phyloP scores from a whole-genome alignment of 2,888 invertebrate genomes.

The Heteromurus nitidus region DNA sequence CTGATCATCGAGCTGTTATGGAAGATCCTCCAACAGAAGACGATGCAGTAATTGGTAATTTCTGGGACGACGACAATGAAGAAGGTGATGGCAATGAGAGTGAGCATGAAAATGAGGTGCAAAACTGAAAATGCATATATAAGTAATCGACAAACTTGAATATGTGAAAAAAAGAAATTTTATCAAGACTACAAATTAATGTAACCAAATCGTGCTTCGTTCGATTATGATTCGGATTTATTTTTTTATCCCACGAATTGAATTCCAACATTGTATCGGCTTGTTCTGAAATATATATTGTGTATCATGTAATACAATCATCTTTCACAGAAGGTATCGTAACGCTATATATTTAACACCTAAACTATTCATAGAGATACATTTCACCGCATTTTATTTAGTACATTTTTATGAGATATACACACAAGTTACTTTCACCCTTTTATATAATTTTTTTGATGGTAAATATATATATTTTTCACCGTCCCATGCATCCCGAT shows the following conservation, averaged over 20 bases:
- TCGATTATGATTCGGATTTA: conserved; percentile 19
- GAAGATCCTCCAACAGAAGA: neutral
- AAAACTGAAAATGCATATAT: neutral
- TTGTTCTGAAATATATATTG: neutral
- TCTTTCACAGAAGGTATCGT: neutral
- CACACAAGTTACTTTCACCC: no score
- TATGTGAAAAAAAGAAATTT: no score
- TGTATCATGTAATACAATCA: neutral
- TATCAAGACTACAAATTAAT: no score
- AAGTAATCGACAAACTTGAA: neutral
- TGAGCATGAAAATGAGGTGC: neutral
- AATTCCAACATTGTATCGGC: conserved; percentile 20
- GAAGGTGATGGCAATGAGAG: neutral
- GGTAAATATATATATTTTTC: no score
- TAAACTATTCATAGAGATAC: no score
- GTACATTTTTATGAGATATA: neutral
- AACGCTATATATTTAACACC: no score
- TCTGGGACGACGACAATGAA: neutral
- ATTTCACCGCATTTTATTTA: neutral
- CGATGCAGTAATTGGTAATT: neutral
- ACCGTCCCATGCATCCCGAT: no score
- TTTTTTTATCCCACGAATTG: conserved; percentile 1
- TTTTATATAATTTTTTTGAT: no score
- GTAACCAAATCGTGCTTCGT: neutral
- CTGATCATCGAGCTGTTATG: neutral